phyloP scores from a whole-genome alignment of 2,888 invertebrate species.

The Conistra vaccinii region DNA sequence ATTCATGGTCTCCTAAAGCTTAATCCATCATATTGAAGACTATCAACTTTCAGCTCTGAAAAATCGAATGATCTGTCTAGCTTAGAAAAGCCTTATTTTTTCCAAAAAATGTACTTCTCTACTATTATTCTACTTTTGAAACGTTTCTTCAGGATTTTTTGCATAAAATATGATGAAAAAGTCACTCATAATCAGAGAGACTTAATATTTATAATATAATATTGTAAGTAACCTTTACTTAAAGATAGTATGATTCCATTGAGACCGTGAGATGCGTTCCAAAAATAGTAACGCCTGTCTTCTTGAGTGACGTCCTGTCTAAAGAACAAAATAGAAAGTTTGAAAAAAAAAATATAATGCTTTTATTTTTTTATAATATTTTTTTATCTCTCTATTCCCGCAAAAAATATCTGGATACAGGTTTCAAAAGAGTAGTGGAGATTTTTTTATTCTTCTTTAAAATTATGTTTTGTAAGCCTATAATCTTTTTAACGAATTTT shows the following conservation, averaged over 20 bases:
- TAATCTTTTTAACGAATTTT: background rate
- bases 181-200: constrained; percentile 17
- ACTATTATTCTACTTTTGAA: constrained; percentile 20
- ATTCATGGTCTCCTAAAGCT: background rate
- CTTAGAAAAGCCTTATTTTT: constrained; percentile 15
- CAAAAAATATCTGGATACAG: background rate
- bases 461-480: background rate
- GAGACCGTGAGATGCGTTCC: background rate
- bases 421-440: background rate
- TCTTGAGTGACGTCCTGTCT: constrained; percentile 1
- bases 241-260: background rate
- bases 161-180: constrained; percentile 30
- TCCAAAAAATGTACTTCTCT: background rate
- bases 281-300: constrained; percentile 5
- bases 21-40: constrained; percentile 4
- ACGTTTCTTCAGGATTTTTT: constrained; percentile 14
- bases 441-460: background rate
- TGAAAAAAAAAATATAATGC: background rate
- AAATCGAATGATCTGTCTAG: constrained; percentile 32
- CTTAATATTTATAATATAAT: background rate
- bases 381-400: background rate
- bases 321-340: background rate
- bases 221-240: background rate
- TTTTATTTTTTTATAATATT: background rate
- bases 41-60: background rate